phyloP scores from a whole-genome alignment of 1,140 invertebrate species.

The Drosophila jambulina region DNA sequence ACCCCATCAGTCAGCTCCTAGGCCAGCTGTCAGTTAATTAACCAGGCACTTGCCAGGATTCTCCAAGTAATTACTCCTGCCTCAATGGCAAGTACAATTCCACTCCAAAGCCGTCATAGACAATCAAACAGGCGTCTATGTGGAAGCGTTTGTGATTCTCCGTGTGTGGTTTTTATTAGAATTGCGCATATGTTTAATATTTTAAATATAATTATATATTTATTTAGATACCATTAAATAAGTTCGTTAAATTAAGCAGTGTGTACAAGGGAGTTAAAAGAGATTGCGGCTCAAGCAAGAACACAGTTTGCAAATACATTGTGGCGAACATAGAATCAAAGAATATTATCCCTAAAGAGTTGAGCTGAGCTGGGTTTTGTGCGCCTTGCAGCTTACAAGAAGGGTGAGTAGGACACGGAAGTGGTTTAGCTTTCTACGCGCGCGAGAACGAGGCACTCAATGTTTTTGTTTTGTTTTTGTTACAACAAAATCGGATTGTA shows the following conservation, averaged over 20 bases:
- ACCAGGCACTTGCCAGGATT: slow-evolving; percentile 55
- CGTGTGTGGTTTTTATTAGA: slow-evolving; percentile 69
- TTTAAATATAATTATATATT: slow-evolving; percentile 58
- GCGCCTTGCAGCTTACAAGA: slow-evolving; percentile 53
- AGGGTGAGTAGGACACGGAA: slow-evolving; percentile 24
- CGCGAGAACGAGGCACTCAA: slow-evolving; percentile 78
- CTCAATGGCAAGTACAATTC: neutral
- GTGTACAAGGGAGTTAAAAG: slow-evolving; percentile 55
- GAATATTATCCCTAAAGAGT: slow-evolving; percentile 39
- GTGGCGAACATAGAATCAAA: slow-evolving; percentile 50
- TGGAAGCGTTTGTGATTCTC: slow-evolving; percentile 75
- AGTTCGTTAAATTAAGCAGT: slow-evolving; percentile 73
- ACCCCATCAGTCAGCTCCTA: slow-evolving; percentile 3
- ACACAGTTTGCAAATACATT: slow-evolving; percentile 47
- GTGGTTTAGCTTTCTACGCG: slow-evolving; percentile 61
- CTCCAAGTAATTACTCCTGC: slow-evolving; percentile 17
- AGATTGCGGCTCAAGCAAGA: slow-evolving; percentile 56
- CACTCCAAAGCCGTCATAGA: slow-evolving; percentile 5
- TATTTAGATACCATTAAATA: slow-evolving; percentile 67
- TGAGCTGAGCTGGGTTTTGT: slow-evolving; percentile 52
- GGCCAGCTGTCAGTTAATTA: slow-evolving; percentile 42
- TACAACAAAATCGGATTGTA: slow-evolving; percentile 68
- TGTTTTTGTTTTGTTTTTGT: slow-evolving; percentile 42
- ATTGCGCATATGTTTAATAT: slow-evolving; percentile 75
- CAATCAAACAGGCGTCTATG: slow-evolving; percentile 46